These are phyloP conservation scores for Intellagama lesueurii DNA, from an alignment of 2,797 vertebrate species.

Conservation along the genomic window DNA sequence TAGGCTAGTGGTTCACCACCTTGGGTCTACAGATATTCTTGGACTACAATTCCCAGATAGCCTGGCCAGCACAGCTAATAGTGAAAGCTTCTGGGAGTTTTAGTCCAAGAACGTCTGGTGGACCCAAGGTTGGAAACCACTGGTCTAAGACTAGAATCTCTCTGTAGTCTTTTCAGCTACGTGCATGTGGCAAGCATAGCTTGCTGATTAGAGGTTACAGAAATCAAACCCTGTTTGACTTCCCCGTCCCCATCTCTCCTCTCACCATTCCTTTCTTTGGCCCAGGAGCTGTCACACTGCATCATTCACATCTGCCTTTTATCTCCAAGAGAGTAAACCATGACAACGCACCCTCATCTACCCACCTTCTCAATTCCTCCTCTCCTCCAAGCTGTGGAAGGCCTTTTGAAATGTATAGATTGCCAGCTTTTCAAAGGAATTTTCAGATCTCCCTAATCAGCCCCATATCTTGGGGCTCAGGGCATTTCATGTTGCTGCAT, in stretches of 20 bases:
- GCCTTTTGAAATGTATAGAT: background rate
- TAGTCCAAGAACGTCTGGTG: too few species aligned
- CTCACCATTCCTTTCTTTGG: background rate
- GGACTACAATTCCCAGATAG: too few species aligned
- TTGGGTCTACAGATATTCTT: too few species aligned
- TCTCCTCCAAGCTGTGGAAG: background rate
- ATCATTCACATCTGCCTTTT: background rate
- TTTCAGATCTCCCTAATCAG: background rate
- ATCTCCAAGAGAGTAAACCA: background rate
- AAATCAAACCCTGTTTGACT: too few species aligned
- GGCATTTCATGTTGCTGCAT: background rate
- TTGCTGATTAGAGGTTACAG: background rate
- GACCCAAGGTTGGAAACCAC: too few species aligned
- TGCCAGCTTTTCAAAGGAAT: slow-evolving; percentile 1
- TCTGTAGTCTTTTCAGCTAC: background rate
- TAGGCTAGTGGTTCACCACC: too few species aligned
- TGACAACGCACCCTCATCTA: background rate
- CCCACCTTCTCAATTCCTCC: background rate
- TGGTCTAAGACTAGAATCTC: background rate
- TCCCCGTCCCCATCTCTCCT: background rate
- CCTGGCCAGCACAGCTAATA: too few species aligned
- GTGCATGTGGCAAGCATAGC: background rate
- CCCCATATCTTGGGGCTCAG: background rate
- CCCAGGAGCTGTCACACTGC: background rate
- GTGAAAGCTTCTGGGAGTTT: too few species aligned